Percentiles rank a stretch among this genome's conserved stretches.
Evolutionary conservation across 2,113 vertebrate species (phyloP).

Genomic region (Gymnogyps californianus): DNA sequence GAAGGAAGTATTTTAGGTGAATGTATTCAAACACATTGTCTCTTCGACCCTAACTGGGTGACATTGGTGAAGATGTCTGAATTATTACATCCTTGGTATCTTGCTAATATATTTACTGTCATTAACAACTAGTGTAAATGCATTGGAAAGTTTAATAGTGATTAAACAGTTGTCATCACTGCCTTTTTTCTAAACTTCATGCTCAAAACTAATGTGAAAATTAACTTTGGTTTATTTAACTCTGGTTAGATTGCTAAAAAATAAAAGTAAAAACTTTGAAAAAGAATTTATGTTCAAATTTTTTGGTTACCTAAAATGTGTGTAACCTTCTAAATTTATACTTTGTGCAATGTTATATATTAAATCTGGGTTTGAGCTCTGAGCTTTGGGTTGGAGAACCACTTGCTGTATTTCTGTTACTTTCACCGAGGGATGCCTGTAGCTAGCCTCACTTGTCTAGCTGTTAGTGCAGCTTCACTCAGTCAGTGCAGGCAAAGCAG

Average conservation of each 20-base stretch:
- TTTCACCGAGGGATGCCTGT: not conserved
- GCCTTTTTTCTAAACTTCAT: not conserved
- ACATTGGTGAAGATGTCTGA: not conserved
- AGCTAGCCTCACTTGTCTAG: not conserved
- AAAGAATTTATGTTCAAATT: not conserved
- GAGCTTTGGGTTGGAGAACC: not conserved
- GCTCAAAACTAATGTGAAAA: not conserved
- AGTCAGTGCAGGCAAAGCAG: not conserved
- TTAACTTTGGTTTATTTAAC: not conserved
- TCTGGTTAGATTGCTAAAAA: not conserved
- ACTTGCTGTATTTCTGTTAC: not conserved
- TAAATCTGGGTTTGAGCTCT: not conserved
- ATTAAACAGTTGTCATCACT: not conserved
- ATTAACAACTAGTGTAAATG: not conserved
- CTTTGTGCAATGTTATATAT: not conserved
- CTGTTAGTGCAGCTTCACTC: not conserved
- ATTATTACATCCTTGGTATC: not conserved
- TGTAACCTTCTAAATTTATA: not conserved
- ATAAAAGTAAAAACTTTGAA: not conserved
- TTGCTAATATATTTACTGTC: not conserved
- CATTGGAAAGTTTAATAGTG: not conserved
- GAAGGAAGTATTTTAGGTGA: not conserved
- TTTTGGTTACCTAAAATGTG: not conserved
- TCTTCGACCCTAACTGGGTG: not conserved
- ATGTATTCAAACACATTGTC: not conserved